Evolutionary conservation across 2,888 invertebrate genomes (phyloP), one percentile per base, ranked within the genome.

Genomic region (Andrena bucephala): DNA sequence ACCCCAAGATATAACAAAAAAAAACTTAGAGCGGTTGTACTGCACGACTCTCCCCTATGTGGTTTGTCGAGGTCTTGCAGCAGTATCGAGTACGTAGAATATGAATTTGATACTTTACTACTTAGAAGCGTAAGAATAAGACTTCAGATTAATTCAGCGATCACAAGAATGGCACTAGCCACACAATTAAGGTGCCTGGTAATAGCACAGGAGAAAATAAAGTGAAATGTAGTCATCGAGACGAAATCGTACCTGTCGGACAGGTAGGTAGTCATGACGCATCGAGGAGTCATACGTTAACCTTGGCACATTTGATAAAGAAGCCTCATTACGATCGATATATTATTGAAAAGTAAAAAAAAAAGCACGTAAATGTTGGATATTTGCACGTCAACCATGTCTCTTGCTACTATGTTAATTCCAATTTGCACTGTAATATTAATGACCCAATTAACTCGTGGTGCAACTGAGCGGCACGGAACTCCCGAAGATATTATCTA

Each of bases 281-380:
- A 81, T 36, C 57, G 62, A 27, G 16, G 33, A 54, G 72, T 72
- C 72, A 63, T 36, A 52, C 48, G 4, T 7, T 20, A 57, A 50
- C 81, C 81, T 81, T 81, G 81, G 29, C 81, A 81, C 36, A 31
- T 13, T 72, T 81, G 67, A 81, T 63, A 67, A 60, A 42, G 42
- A 31, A n/a, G 48, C 73, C 60, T 62, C 54, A 80, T 68, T 71
- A 42, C 33, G 54, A 57, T 42, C 70, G 33, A 71, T 69, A 62
- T 10, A 48, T 81, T 60, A 68, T 67, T 60, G 33, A 67, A 42
- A 67, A 27, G 10, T 65, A 20, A 59, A 60, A 65, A 80, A 81
- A 60, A 31, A 31, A 31, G 0, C 31, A 5, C 31, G 16, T 16
- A 2, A n/a, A 13, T 24, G 24, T 16, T n/a, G 20, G 48, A 16